Percentiles rank a stretch among this genome's conserved stretches.
Evolutionary conservation across 2,113 vertebrate species (phyloP).

Genomic region (Dicerorhinus sumatrensis): DNA sequence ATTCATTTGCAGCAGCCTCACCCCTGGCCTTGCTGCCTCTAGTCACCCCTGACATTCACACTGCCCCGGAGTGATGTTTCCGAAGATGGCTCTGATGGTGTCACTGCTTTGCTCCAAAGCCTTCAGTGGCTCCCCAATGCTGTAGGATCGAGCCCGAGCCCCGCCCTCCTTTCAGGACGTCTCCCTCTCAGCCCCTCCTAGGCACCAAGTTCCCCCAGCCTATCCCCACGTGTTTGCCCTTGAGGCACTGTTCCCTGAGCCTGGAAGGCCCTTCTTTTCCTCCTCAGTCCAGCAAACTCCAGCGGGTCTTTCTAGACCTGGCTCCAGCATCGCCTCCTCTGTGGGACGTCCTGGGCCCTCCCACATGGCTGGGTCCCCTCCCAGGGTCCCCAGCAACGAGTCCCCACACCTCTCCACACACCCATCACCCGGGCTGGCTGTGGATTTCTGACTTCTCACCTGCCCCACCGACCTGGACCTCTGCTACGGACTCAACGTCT

Average conservation of each 20-base stretch:
- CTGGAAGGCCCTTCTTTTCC: background rate
- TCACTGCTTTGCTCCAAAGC: background rate
- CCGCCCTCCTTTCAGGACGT: background rate
- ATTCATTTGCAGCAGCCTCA: accelerated
- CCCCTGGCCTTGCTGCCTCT: accelerated
- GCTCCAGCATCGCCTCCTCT: background rate
- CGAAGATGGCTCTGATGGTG: accelerated
- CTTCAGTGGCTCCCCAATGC: background rate
- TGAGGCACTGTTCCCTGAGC: background rate
- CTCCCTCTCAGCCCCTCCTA: background rate
- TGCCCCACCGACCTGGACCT: accelerated
- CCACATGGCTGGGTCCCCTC: background rate
- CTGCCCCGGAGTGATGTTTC: accelerated
- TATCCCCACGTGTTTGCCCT: background rate
- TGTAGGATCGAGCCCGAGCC: background rate
- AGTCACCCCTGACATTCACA: accelerated
- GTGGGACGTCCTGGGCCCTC: background rate
- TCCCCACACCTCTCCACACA: accelerated
- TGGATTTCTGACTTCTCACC: background rate
- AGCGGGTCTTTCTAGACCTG: background rate
- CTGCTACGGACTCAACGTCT: background rate
- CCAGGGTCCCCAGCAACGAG: accelerated
- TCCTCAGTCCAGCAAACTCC: accelerated
- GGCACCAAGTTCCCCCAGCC: no score
- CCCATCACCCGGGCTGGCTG: accelerated